phyloP scores from a whole-genome alignment of 2,797 vertebrate genomes.

The Lepilemur ruficaudatus region DNA sequence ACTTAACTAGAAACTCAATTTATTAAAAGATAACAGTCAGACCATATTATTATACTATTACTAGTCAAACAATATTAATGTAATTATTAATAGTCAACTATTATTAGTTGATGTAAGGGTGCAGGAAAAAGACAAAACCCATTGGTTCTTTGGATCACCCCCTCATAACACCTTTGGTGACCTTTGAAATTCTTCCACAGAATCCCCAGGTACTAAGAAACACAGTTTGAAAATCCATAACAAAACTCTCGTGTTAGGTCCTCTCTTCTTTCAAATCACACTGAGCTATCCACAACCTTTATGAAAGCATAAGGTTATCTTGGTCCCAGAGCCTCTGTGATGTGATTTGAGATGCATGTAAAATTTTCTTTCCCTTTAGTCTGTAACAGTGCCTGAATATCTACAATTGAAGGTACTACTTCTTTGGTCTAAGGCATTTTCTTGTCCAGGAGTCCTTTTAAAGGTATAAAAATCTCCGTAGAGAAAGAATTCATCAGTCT shows the following conservation, averaged over 20 bases:
- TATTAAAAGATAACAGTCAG: background rate
- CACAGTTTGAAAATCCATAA: background rate
- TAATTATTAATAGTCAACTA: background rate
- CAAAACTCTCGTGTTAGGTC: background rate
- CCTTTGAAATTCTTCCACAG: conserved; percentile 16
- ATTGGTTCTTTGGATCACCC: background rate
- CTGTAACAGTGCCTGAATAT: background rate
- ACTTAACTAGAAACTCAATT: background rate
- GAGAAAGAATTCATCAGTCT: background rate
- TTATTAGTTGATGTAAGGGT: background rate
- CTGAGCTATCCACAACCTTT: background rate
- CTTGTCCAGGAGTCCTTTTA: background rate
- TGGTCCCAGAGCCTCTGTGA: background rate
- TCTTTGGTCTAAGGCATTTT: background rate
- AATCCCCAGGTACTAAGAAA: background rate
- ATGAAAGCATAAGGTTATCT: background rate
- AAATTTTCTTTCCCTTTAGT: background rate
- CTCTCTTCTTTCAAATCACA: background rate
- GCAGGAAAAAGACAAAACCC: background rate
- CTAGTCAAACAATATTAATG: conserved; percentile 1
- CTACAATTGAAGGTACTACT: background rate
- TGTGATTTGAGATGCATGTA: background rate
- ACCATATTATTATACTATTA: background rate
- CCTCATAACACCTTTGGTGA: background rate
- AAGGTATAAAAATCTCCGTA: background rate